These are phyloP conservation scores for Paramacrobiotus metropolitanus DNA, from an alignment of 1,140 invertebrate genomes.

Conservation along the genomic window DNA sequence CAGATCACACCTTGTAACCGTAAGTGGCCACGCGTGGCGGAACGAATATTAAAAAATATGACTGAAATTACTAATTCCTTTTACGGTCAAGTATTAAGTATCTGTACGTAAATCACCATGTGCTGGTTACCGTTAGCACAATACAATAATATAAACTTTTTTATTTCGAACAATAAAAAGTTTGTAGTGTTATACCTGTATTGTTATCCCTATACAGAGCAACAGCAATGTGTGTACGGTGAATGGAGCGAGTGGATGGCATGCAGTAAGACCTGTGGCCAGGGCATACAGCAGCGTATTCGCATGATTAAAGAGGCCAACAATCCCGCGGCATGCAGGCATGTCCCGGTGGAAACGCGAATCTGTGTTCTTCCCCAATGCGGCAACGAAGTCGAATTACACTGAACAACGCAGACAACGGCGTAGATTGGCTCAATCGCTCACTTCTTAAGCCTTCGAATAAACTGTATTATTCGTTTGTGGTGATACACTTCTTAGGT, in stretches of 20 bases:
- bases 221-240: background rate
- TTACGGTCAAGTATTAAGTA: background rate
- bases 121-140: background rate
- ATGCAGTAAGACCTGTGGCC: background rate
- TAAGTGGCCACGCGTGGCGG: constrained; percentile 14
- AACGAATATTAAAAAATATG: too few relatives aligned
- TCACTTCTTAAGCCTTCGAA: too few relatives aligned
- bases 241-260: background rate
- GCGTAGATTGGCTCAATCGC: too few relatives aligned
- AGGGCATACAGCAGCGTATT: background rate
- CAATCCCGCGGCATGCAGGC: background rate
- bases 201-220: too few relatives aligned
- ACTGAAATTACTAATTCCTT: too few relatives aligned
- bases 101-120: background rate
- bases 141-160: background rate
- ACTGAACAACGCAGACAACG: too few relatives aligned
- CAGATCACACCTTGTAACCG: constrained; percentile 21
- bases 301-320: background rate
- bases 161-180: too few relatives aligned
- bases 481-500: too few relatives aligned
- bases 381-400: too few relatives aligned
- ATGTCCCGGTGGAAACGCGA: background rate
- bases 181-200: too few relatives aligned
- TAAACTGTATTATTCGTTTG: too few relatives aligned
- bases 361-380: too few relatives aligned